Base-by-base conservation (phyloP, 2,797 vertebrate genomes). In the Epinephelus malabaricus region DNA sequence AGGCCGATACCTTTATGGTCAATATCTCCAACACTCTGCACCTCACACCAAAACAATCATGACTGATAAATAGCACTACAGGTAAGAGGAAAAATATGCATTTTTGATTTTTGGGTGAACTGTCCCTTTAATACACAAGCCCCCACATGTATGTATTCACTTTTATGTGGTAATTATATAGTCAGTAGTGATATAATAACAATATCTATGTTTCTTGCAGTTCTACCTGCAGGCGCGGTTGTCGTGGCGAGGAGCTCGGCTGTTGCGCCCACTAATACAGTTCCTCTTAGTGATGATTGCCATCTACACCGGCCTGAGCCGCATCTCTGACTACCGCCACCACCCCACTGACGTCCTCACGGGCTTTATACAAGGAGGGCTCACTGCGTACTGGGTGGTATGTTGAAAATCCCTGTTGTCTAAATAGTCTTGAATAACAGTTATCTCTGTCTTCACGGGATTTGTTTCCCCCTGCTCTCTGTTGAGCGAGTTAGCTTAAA, bases 371-470 rank as follows among this genome's bases (percentile, higher is more conserved):
- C 96, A 97, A 77, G 96, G 97, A 58, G 96, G 94, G 0, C 86
- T 96, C 63, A 96, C 95, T 0, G 97, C 96, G 1, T 96, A 95
- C 93, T 97, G 96, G 95, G 96, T 96, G 94, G 96, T 96, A 93
- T 68, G 95, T 93, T 1, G 8, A 73, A 68, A 79, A 49, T 59
- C 14, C 17, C 61, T 65, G 27, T 68, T 82, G 18, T 82, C 68
- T 76, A 72, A 80, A 84, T 78, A 73, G 4, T 63, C 40, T 21
- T 64, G 27, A 79, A 74, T 71, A 79, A 68, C 40, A 46, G 56
- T 73, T 83, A 79, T 85, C 78, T 84, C 65, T 46, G 40, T 53
- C 55, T 77, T 86, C 0, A 17, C 60, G 2, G 71, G 79, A 81
- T 91, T 76, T 85, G 76, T 72, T 74, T 79, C 72, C 58, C 63